phyloP scores from a whole-genome alignment of 2,888 invertebrate genomes.

The Tillus elongatus region DNA sequence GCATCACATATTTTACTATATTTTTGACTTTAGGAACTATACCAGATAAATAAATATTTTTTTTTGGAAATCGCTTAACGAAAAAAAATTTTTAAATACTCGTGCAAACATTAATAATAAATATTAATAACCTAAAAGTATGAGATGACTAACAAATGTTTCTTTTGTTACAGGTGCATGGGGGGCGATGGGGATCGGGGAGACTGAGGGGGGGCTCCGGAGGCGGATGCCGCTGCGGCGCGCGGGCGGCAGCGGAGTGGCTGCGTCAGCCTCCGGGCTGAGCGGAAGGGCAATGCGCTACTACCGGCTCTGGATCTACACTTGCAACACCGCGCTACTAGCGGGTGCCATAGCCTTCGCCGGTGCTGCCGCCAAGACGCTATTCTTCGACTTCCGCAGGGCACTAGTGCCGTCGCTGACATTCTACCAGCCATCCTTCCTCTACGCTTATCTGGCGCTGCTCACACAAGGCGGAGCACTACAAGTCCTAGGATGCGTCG shows the following conservation, averaged over 20 bases:
- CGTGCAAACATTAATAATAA: too few relatives aligned
- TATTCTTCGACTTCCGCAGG: slow-evolving; percentile 61
- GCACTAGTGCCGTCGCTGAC: slow-evolving; percentile 64
- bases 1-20: too few relatives aligned
- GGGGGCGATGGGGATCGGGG: slow-evolving; percentile 45
- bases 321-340: slow-evolving; percentile 80
- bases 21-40: too few relatives aligned
- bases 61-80: too few relatives aligned
- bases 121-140: too few relatives aligned
- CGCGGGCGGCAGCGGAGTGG: slow-evolving; percentile 46
- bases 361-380: slow-evolving; percentile 63
- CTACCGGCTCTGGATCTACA: slow-evolving; percentile 87
- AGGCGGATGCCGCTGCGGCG: slow-evolving; percentile 46
- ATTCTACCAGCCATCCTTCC: slow-evolving; percentile 65
- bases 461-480: slow-evolving; percentile 58
- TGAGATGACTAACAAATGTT: too few relatives aligned
- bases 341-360: slow-evolving; percentile 74
- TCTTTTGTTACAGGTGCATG: slow-evolving; percentile 50
- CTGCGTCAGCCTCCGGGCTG: slow-evolving; percentile 43
- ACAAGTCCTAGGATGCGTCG: slow-evolving; percentile 72
- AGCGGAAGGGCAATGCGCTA: slow-evolving; percentile 57
- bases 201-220: slow-evolving; percentile 42
- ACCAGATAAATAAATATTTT: too few relatives aligned
- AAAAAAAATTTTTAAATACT: too few relatives aligned
- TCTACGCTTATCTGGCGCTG: slow-evolving; percentile 76